Percentiles rank a stretch among this genome's conserved stretches.
These are phyloP conservation scores for Dromiciops gliroides DNA, from an alignment of 2,113 vertebrate species.

Conservation along the genomic window DNA sequence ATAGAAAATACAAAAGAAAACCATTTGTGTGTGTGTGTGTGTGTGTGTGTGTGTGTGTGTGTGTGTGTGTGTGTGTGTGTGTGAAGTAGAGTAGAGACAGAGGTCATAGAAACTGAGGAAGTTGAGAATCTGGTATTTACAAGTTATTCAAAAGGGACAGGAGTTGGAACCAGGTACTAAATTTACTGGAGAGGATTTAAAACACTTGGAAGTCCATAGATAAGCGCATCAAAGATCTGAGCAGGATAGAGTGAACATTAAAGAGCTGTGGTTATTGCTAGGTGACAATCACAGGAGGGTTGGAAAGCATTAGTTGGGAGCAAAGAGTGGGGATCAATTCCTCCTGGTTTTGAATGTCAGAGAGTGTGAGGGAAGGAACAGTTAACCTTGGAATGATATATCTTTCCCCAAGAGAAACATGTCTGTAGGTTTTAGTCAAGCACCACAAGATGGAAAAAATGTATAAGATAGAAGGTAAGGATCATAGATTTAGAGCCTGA, in stretches of 20 bases:
- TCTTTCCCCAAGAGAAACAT: neutral
- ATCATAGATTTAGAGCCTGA: neutral
- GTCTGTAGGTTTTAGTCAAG: neutral
- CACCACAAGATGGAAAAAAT: neutral
- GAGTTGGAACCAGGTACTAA: neutral
- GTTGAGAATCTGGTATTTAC: neutral
- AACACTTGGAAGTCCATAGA: neutral
- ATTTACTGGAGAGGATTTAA: neutral
- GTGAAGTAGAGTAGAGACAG: neutral
- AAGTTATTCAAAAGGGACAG: neutral
- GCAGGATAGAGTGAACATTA: neutral
- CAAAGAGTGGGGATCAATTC: neutral
- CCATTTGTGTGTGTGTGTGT: neutral
- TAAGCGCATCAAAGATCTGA: neutral
- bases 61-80: neutral
- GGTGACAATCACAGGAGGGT: neutral
- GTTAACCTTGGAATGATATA: neutral
- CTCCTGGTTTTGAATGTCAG: neutral
- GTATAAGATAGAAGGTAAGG: neutral
- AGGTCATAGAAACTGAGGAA: neutral
- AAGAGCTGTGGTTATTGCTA: neutral
- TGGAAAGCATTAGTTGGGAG: neutral
- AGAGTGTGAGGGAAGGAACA: neutral
- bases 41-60: neutral
- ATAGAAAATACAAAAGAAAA: neutral